Evolutionary conservation across 2,888 invertebrate genomes (phyloP), one percentile per base, ranked within the genome.

Genomic region (Meganola albula): DNA sequence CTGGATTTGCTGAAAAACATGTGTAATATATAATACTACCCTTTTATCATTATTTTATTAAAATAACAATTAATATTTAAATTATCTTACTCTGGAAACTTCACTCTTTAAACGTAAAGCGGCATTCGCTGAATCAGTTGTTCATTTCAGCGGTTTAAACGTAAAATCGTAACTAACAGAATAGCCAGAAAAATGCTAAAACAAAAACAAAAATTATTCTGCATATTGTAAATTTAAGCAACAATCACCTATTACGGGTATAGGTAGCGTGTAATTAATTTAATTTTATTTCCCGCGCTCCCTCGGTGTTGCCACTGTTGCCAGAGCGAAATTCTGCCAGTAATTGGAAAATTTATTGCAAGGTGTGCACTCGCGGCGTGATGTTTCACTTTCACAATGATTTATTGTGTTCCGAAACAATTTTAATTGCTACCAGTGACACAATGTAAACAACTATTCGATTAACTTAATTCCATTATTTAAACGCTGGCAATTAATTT

Each of bases 391-490:
- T 79, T 80, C 75, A 61, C 75, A 83, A 83, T 85, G 83, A 85
- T 85, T 85, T 84, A 85, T 83, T 63, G 72, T 71, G 74, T 75
- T 68, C 63, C 60, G 74, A 74, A 85, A 85, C 84, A 84, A 85
- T 84, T 83, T 85, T 84, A 85, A 85, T 85, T 84, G 80, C 79
- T 70, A 62, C 54, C 74, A 78, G 79, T 84, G 84, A 85, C 84
- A 84, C 75, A 64, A 64, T 84, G 84, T 84, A 85, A 84, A 85
- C 83, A 85, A 83, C 82, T 84, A 84, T 85, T 84, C 82, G 84
- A 85, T 85, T 83, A 82, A 79, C 78, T 78, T 80, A 82, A 83
- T 83, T 74, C 78, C 74, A 77, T 82, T 83, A 75, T 73, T 71
- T 65, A 58, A 63, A 61, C 60, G 60, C 50, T 52, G 47, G 74